Base-by-base conservation (phyloP, 2,797 vertebrate species). In the Sphaeramia orbicularis region DNA sequence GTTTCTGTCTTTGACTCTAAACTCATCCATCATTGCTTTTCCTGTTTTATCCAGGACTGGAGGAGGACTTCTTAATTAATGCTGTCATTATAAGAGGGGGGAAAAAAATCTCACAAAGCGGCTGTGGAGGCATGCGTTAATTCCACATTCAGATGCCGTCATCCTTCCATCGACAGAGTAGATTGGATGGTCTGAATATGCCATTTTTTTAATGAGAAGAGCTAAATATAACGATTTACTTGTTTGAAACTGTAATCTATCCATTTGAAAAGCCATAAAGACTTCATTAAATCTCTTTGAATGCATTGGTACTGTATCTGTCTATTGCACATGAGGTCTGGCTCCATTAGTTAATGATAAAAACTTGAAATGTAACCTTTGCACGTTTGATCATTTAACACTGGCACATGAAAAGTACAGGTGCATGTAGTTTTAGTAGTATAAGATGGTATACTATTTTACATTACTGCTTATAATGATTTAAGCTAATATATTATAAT, bases 11-110 rank as follows among this genome's bases (percentile, higher is more conserved):
- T 84, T 78, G 68, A 81, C 76, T 78, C 41, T n/a, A 4, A 76
- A 70, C 56, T 63, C 77, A 83, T 85, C 81, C 81, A 77, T 88
- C 76, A 81, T 16, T 47, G 27, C 58, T 68, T 83, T 53, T 24
- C 64, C 59, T 48, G 27, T 70, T 76, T 75, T 69, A 81, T 78
- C 68, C 70, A 47, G 2, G 36, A 71, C 77, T 61, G 13, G 51
- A 79, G 63, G 81, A 86, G 61, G 76, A 80, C 65, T 67, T 83
- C 71, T 69, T 91, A 85, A 88, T 92, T 90, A 87, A 71, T 19
- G 36, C 64, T 56, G 74, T 76, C 77, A 88, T 91, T 89, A 89
- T 88, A 89, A 81, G 74, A 68, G 47, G 71, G 40, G 6, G 11
- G 14, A 21, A 40, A 27, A 74, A 77, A 71, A 70, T 53, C 45